Conservation (phyloP, 2,888 invertebrate genomes). For the Holacanthella duospinosa region DNA sequence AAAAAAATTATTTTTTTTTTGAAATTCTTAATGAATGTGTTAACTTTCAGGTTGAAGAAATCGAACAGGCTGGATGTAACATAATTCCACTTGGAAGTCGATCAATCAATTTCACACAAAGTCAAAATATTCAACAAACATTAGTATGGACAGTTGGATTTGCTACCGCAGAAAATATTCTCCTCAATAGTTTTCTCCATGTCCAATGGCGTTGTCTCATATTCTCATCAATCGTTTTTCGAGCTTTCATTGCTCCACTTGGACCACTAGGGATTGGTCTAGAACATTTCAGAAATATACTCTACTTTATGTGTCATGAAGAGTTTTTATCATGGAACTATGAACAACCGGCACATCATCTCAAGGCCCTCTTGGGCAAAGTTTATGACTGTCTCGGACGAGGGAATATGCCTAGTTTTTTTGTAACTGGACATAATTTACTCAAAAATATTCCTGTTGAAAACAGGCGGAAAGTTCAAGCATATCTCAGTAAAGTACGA, state of each 20-base stretch:
- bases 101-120: conserved; percentile 47
- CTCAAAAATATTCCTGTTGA: conserved; percentile 59
- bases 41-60: conserved; percentile 47
- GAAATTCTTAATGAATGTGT: not conserved
- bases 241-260: conserved; percentile 58
- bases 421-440: conserved; percentile 60
- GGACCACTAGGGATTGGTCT: conserved; percentile 51
- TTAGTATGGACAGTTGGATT: conserved; percentile 70
- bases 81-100: conserved; percentile 60
- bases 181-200: conserved; percentile 60
- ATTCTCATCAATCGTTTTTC: conserved; percentile 56
- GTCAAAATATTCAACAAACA: conserved; percentile 51
- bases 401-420: conserved; percentile 59
- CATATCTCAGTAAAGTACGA: conserved; percentile 54
- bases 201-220: conserved; percentile 62
- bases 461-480: conserved; percentile 54
- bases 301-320: conserved; percentile 68
- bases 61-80: conserved; percentile 56
- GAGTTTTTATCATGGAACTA: conserved; percentile 62
- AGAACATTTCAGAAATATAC: conserved; percentile 59
- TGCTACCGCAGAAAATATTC: conserved; percentile 62
- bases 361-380: conserved; percentile 53
- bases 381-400: conserved; percentile 54
- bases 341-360: conserved; percentile 57
- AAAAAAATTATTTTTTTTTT: not conserved